A percentile compares a stretch with the other conserved stretches of the same genome.
phyloP scores from a whole-genome alignment of 1,140 invertebrate species.

The Drosophila eugracilis region DNA sequence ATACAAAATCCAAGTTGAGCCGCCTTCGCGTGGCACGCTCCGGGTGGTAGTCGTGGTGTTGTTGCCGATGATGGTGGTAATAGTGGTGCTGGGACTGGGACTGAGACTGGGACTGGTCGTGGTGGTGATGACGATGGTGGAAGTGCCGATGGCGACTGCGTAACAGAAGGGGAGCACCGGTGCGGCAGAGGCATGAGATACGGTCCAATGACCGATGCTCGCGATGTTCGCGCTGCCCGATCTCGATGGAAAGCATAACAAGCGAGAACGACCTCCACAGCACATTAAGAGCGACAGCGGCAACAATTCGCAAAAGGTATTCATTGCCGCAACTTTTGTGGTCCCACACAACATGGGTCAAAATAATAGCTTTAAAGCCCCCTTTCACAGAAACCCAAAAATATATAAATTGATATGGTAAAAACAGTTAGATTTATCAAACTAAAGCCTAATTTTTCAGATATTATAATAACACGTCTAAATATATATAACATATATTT shows the following conservation, averaged over 20 bases:
- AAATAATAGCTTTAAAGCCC: neutral
- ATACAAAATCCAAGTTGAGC: constrained; percentile 36
- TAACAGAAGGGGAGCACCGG: constrained; percentile 23
- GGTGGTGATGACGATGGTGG: constrained; percentile 20
- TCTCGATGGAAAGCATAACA: constrained; percentile 70
- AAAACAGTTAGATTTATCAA: neutral
- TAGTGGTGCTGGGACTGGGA: neutral
- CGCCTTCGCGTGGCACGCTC: constrained; percentile 67
- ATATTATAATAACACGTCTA: no score
- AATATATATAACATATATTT: no score
- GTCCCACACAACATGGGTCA: constrained; percentile 6
- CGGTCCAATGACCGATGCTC: constrained; percentile 79
- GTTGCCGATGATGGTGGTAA: constrained; percentile 1
- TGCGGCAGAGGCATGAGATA: constrained; percentile 20
- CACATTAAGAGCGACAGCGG: constrained; percentile 53
- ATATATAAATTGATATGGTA: neutral
- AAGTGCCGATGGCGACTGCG: constrained; percentile 28
- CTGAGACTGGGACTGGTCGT: neutral
- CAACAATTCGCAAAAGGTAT: constrained; percentile 70
- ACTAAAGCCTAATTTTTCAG: no score
- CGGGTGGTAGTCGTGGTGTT: constrained; percentile 35
- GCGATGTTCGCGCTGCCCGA: constrained; percentile 36
- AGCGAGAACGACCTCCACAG: constrained; percentile 78
- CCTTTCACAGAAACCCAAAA: neutral
- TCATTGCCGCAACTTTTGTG: constrained; percentile 24